Evolutionary conservation across 2,113 vertebrate genomes (phyloP), one percentile per base, ranked within the genome.

Genomic region (Taxidea taxus): DNA sequence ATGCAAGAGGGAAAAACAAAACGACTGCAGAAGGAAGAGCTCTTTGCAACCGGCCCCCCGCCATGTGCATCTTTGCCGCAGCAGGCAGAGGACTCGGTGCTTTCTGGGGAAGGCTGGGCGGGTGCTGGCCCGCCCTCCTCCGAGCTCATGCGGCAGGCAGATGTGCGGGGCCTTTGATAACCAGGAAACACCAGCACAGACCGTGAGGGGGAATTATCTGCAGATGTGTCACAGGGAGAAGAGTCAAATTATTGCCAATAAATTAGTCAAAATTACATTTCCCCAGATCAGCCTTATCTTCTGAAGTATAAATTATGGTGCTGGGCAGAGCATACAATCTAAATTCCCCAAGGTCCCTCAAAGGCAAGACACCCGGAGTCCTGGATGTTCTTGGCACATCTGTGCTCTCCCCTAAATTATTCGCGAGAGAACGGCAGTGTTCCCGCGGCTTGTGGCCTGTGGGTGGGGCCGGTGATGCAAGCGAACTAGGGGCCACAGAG

Each of bases 401-500:
- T 15, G 18, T 4, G 13, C 8, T 34, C 39, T 92, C 37, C 51
- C 77, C 21, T 23, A 18, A n/a, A 8, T 29, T 1, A 37, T 6
- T 23, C n/a, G 0, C n/a, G 20, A 7, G n/a, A 34, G 72, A 39
- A 9, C 5, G 7, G 16, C 27, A 20, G 66, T 3, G 29, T 3
- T 13, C 42, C 13, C 0, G 42, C 3, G 0, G 34, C 15, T 75
- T 39, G 34, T 5, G 6, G 15, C 23, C 18, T 1, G 2, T 9
- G 2, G 1, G 34, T 7, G 13, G 34, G 34, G 34, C 1, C 0
- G 0, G 31, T n/a, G 18, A 10, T 2, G 0, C 16, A 6, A 31
- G 2, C 9, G 51, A 3, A 0, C 15, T 0, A 29, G 51, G 72
- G 66, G 7, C 4, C 0, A 0, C 3, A 0, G 39, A 37, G 27